A percentile compares a stretch with the other conserved stretches of the same genome.
Conservation (phyloP, 1,140 invertebrate species). For the Leptinotarsa defecta region DNA sequence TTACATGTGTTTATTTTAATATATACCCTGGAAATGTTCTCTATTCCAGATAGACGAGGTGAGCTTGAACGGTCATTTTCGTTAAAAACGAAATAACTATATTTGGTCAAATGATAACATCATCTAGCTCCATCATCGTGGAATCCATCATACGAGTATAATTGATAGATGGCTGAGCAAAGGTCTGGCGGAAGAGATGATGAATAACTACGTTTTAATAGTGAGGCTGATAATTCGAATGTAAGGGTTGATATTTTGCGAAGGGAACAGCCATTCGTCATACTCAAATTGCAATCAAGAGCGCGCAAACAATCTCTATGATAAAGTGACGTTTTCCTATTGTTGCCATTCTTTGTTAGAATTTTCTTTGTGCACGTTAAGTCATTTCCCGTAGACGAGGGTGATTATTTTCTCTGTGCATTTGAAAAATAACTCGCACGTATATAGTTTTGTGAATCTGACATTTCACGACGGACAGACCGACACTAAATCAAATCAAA, state of each 20-base stretch:
- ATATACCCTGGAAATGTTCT: neutral
- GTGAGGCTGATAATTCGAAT: conserved; percentile 36
- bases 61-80: neutral
- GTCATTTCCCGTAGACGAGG: no score
- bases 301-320: conserved; percentile 46
- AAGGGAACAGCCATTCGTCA: conserved; percentile 50
- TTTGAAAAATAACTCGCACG: no score
- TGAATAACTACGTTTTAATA: conserved; percentile 39
- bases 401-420: no score
- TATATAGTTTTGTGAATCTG: no score
- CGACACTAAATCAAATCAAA: no score
- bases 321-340: conserved; percentile 39
- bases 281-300: conserved; percentile 55
- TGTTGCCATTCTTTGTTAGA: conserved; percentile 30
- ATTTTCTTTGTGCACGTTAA: neutral
- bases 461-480: no score
- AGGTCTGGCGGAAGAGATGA: conserved; percentile 10
- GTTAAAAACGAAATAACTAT: neutral
- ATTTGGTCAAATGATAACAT: neutral
- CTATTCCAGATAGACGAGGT: no score
- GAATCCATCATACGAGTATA: conserved; percentile 16
- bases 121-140: conserved; percentile 5
- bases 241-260: conserved; percentile 46
- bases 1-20: conserved; percentile 1
- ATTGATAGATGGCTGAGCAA: conserved; percentile 15